Evolutionary conservation across 2,113 vertebrate genomes (phyloP), one percentile per base, ranked within the genome.

Genomic region (Hystrix cristata): DNA sequence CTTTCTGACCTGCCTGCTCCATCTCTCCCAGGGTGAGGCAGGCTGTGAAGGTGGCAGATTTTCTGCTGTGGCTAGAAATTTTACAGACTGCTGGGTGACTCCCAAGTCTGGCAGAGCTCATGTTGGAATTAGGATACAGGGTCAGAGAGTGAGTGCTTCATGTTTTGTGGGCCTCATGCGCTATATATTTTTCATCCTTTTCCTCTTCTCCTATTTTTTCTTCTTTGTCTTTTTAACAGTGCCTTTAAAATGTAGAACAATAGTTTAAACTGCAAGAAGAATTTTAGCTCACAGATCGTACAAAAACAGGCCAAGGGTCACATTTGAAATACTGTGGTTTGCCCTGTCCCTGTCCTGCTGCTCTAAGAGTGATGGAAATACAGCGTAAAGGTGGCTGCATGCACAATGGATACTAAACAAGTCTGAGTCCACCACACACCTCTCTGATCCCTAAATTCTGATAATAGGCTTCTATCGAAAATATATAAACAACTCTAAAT

Each of bases 51-150:
- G 46, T 31, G 18, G 34, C 25, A 46, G n/a, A 31, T 23, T 88
- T 51, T 90, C 43, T 64, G 3, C 51, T 18, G 18, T 38, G 7
- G 14, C 18, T 80, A n/a, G 34, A 6, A 3, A 4, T 69, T 48
- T 14, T 34, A 5, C 0, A 57, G 15, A 34, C 13, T 83, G 86
- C 8, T 1, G 27, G 14, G 9, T 62, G 19, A 64, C 27, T 59
- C 71, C 57, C 53, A 74, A 10, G 29, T 23, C 14, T 53, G 60
- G 8, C 5, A 27, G 2, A 1, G 0, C 0, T 4, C 0, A 46
- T 69, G 12, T 69, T 16, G 43, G 55, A 71, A 38, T 5, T 34
- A 25, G 38, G 16, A 38, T 34, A 27, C 64, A 34, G 46, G 15
- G 11, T 38, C 69, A 84, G n/a, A 62, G 1, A 31, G 25, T 8